Evolutionary conservation across 2,113 vertebrate genomes (phyloP), one percentile per base, ranked within the genome.

Genomic region (Hippocampus comes): DNA sequence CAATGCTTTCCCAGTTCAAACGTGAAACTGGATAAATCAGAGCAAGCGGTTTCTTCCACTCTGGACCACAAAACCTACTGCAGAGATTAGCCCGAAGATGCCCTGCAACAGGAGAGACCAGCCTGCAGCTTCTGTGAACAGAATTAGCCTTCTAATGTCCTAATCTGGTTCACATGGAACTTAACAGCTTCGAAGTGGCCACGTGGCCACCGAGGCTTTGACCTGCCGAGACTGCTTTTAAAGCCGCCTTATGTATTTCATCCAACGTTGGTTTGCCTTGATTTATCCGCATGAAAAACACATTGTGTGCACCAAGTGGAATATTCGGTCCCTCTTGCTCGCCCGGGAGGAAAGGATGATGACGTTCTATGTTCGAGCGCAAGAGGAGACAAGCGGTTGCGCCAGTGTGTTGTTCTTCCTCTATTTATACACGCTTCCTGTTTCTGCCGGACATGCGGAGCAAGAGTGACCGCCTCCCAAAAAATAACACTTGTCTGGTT

Each of bases 381-480:
- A 43, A 78, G 55, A 67, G 72, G 75, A 51, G 68, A 48, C 15
- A 3, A 61, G 53, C 59, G 73, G 75, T 86, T 84, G 82, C 79
- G 78, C 60, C 71, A 70, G 79, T 61, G 66, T 71, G 69, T 65
- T 56, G 61, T 73, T 87, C 70, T 89, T 91, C 87, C 90, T 82
- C 84, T 90, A 86, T 90, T 89, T 63, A 60, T 75, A 84, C 53
- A 63, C 2, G 48, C 86, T 90, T 91, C 87, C 90, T 89, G 82
- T 88, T 91, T 86, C 76, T 61, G 20, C 41, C 23, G 56, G 63
- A 75, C 73, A 57, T 48, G 23, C n/a, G 17, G 17, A 6, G 61
- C 60, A 56, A 38, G 51, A 49, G 34, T 42, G 63, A 68, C 14
- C 9, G 4, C 11, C 3, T 4, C 3, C 2, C 0, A 48, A 43